A percentile compares a stretch with the other conserved stretches of the same genome.
phyloP scores from a whole-genome alignment of 2,888 invertebrate genomes.

The Drosophila atripex region DNA sequence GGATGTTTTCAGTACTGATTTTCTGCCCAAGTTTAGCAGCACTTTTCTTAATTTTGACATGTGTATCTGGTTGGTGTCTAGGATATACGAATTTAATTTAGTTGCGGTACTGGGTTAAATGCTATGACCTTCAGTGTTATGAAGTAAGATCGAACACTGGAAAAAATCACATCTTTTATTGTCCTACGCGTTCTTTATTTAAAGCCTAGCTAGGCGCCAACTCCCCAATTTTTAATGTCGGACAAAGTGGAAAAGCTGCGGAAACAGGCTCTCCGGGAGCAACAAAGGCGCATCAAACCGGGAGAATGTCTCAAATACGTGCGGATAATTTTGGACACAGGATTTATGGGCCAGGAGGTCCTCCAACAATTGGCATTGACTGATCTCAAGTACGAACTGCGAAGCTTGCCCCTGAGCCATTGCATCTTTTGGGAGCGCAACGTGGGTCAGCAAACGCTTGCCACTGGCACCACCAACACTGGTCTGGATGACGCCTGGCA shows the following conservation, averaged over 20 bases:
- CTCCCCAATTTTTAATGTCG: constrained; percentile 39
- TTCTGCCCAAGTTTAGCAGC: neutral
- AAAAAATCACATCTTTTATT: no score
- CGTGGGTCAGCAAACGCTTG: constrained; percentile 73
- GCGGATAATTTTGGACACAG: constrained; percentile 74
- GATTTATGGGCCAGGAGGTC: constrained; percentile 67
- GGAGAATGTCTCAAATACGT: constrained; percentile 82
- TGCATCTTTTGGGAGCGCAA: constrained; percentile 82
- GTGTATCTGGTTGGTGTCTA: no score
- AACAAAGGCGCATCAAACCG: constrained; percentile 82
- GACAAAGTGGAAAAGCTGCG: constrained; percentile 76
- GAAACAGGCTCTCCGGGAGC: constrained; percentile 76
- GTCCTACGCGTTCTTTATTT: no score
- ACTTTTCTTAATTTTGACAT: neutral
- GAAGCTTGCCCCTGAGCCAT: constrained; percentile 57
- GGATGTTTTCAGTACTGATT: neutral
- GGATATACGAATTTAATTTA: no score
- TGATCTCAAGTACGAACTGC: constrained; percentile 70
- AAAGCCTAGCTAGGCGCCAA: no score
- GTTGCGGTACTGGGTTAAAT: no score
- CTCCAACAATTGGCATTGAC: constrained; percentile 53
- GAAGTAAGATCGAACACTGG: no score
- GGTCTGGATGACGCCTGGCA: constrained; percentile 68
- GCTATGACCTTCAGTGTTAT: no score
- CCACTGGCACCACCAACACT: constrained; percentile 5